Percentiles rank a stretch among this genome's conserved stretches.
Evolutionary conservation across 1,140 invertebrate species (phyloP).

Genomic region (Sinella curviseta): DNA sequence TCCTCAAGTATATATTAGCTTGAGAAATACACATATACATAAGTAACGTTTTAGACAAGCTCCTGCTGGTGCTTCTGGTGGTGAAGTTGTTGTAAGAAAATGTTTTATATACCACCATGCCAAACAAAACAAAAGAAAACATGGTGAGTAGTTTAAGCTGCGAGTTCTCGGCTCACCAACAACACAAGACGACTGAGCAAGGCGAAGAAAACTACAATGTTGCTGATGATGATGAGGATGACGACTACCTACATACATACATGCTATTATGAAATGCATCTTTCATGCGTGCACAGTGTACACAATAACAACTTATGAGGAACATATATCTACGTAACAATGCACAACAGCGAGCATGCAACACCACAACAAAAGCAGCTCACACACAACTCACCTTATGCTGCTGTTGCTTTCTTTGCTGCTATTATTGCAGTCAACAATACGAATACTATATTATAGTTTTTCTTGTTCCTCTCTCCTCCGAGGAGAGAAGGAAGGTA

Average conservation of each 20-base stretch:
- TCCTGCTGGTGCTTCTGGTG: conserved; percentile 20
- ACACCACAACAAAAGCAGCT: neutral
- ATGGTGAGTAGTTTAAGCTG: conserved; percentile 1
- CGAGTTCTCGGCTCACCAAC: neutral
- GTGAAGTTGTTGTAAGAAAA: neutral
- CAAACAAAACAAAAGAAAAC: neutral
- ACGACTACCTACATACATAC: too few relatives aligned
- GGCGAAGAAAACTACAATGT: neutral
- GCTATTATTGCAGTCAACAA: neutral
- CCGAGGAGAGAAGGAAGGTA: neutral
- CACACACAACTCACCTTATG: too few relatives aligned
- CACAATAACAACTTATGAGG: neutral
- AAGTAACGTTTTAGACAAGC: neutral
- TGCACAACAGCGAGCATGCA: too few relatives aligned
- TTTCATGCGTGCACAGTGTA: neutral
- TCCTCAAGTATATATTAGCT: neutral
- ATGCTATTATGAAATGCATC: too few relatives aligned
- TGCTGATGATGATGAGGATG: neutral
- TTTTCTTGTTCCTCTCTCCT: neutral
- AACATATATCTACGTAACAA: too few relatives aligned
- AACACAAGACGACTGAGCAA: neutral
- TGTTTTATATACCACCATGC: neutral
- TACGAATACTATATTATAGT: neutral
- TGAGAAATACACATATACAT: neutral
- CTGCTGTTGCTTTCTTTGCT: neutral